Base-by-base conservation (phyloP, 1,140 invertebrate genomes). In the Neuroterus valhalla region DNA sequence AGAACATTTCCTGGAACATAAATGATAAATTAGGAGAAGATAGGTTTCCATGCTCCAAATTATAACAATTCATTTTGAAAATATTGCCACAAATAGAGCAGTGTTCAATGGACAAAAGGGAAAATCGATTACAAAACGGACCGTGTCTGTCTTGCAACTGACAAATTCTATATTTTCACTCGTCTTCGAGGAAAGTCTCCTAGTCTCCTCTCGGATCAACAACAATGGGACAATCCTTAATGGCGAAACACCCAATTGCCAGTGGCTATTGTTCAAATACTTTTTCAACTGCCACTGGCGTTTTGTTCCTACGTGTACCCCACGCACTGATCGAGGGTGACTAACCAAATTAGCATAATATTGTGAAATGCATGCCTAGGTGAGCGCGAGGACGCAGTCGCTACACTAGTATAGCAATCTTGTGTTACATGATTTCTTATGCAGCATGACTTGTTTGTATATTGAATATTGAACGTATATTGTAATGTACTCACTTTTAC, bases 181-280 rank as follows among this genome's bases (percentile, higher is more conserved):
- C 17, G 17, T 3, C 62, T 48, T 15, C 45, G 44, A 43, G 11
- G 14, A 44, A 46, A 71, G 45, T 43, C n/a, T 19, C 79, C 48
- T 74, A 68, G 42, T 70, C 15, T 43, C n/a, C 21, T 45, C 44
- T 66, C 46, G 72, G 26, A 62, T 26, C 55, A 62, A 82, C 80
- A 84, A 82, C 80, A 84, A 85, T 83, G 15, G 77, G 75, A 82
- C 79, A 82, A 84, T 84, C 72, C 70, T 73, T 70, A 52, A 73
- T 79, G 78, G 73, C 77, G 75, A 79, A 79, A 78, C 43, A 26
- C 12, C 48, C 71, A 70, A 75, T 77, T 75, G 69, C 67, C 45
- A 72, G 17, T 46, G 70, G 42, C 76, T 69, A 84, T 84, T 84
- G 81, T 84, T 74, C 70, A 1, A 17, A 38, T 12, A 42, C 15